Evolutionary conservation across 2,888 invertebrate species (phyloP).

Genomic region (Brachynemurus nebulosus): DNA sequence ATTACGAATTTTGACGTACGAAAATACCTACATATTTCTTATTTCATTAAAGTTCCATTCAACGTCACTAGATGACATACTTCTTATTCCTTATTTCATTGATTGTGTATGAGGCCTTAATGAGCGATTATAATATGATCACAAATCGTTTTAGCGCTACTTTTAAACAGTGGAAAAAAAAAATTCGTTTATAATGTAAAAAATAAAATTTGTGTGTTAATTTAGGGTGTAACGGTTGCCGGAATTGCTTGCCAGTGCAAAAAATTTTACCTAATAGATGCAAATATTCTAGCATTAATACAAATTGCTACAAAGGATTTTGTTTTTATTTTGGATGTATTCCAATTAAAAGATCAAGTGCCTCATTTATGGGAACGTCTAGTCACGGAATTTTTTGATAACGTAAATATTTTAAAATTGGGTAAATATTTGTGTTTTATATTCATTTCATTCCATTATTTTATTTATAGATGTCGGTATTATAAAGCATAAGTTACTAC

Average conservation of each 20-base stretch:
- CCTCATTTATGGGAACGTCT: conserved; percentile 49
- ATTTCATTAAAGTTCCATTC: too few relatives aligned
- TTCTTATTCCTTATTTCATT: too few relatives aligned
- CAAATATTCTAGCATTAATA: conserved; percentile 59
- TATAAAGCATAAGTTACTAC: too few relatives aligned
- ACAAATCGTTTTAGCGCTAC: too few relatives aligned
- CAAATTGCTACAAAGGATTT: conserved; percentile 61
- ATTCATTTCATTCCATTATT: conserved; percentile 28
- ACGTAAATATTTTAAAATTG: conserved; percentile 64
- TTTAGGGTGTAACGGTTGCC: conserved; percentile 39
- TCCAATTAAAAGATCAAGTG: conserved; percentile 38
- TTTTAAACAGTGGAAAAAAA: too few relatives aligned
- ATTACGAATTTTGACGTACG: too few relatives aligned
- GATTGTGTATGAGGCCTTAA: too few relatives aligned
- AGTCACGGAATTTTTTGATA: conserved; percentile 51
- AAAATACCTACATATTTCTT: too few relatives aligned
- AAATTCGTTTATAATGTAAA: too few relatives aligned
- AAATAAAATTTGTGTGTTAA: too few relatives aligned
- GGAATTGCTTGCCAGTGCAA: conserved; percentile 91
- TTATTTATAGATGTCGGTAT: conserved; percentile 38
- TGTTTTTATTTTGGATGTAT: conserved; percentile 68
- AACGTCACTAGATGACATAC: too few relatives aligned
- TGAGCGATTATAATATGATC: too few relatives aligned
- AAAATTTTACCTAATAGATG: conserved; percentile 57
- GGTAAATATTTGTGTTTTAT: conserved; percentile 42